Conservation (phyloP, 2,797 vertebrate species). For the Myotis vivesi region DNA sequence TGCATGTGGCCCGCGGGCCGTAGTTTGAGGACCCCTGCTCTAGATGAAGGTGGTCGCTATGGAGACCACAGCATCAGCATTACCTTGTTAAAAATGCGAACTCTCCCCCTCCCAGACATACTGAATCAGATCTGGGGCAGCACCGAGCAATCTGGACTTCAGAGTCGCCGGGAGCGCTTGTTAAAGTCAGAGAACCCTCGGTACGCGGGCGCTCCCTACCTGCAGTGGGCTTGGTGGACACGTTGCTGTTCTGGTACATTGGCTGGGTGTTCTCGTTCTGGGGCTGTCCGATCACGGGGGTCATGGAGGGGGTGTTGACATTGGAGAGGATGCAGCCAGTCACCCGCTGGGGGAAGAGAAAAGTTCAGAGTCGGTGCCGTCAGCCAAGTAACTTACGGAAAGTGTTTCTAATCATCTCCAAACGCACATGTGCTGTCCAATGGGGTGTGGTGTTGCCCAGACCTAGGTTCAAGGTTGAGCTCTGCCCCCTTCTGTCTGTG, state of each 20-base stretch:
- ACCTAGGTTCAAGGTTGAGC: neutral
- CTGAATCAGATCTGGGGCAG: neutral
- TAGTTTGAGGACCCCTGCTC: too few relatives aligned
- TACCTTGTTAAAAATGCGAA: neutral
- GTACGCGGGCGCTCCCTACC: constrained; percentile 80
- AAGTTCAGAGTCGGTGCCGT: neutral
- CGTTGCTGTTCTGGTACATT: constrained; percentile 92
- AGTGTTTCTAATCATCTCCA: neutral
- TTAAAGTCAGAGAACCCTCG: fast-evolving
- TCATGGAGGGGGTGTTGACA: constrained; percentile 95
- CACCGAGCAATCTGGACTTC: too few relatives aligned
- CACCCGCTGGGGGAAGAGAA: constrained; percentile 89
- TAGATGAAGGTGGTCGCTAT: neutral
- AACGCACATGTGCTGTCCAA: neutral
- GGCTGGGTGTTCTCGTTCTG: constrained; percentile 91
- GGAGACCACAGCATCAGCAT: neutral
- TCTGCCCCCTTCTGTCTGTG: neutral
- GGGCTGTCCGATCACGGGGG: constrained; percentile 96
- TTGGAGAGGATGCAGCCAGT: constrained; percentile 99
- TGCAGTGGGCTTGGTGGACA: constrained; percentile 90
- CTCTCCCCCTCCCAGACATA: neutral
- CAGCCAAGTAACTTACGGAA: neutral
- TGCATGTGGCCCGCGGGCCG: too few relatives aligned
- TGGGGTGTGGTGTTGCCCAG: neutral
- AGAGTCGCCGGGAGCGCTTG: too few relatives aligned